Base-by-base conservation (phyloP, 2,888 invertebrate genomes). In the Dendrolimus houi region DNA sequence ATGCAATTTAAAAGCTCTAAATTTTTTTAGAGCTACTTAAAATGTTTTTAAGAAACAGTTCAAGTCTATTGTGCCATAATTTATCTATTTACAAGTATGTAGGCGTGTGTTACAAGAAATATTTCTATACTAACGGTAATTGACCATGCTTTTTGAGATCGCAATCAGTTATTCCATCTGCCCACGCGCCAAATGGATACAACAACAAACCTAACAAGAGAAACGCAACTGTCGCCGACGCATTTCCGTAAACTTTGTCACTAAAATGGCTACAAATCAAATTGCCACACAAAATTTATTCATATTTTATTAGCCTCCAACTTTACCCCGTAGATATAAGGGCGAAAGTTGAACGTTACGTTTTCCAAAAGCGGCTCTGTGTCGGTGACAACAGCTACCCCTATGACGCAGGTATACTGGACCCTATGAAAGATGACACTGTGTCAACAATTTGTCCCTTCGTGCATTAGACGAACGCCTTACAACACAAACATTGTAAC, bases 341-440 rank as follows among this genome's bases (percentile, higher is more conserved):
- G 9, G 7, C 1, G 14, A 42, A 54, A 53, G 29, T 53, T 42
- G 58, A 56, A 60, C 53, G 55, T 54, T 40, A 47, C 10, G 47
- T 9, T 47, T 47, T 47, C 47, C 12, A 47, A 47, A 47, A 47
- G 9, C 47, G 12, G 9, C 47, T 57, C 68, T 71, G 73, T 72
- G 68, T 69, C 69, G 67, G 58, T 64, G 61, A 62, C 62, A 62
- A 63, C 79, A 75, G 71, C 76, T 77, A 68, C 70, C 71, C 79
- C 78, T 66, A 29, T 29, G 70, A 74, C 65, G 74, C 83, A 87
- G 85, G 85, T 85, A 85, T 62, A 71, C 73, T 75, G 79, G 82
- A 76, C 82, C 81, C 81, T 76, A 78, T 83, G 88, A 87, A 89
- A 89, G 80, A 83, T 80, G 88, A 88, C 80, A 86, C 87, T 82